phyloP scores from a whole-genome alignment of 2,113 vertebrate species.

The Mohoua ochrocephala region DNA sequence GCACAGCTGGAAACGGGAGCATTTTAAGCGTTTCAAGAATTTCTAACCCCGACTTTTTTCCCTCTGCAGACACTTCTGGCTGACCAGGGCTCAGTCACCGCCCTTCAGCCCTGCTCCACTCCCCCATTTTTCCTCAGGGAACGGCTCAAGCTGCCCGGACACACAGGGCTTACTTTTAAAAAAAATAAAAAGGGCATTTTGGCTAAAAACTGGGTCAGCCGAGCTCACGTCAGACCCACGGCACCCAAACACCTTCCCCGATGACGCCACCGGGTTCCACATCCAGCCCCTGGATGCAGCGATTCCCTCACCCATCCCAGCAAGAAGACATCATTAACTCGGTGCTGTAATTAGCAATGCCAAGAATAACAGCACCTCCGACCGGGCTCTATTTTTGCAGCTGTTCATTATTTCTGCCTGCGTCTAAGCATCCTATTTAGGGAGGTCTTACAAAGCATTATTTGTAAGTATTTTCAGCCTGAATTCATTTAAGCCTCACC shows the following conservation, averaged over 20 bases:
- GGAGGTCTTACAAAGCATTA: neutral
- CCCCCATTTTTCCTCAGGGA: neutral
- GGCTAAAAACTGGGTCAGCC: neutral
- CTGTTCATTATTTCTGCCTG: neutral
- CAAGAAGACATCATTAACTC: neutral
- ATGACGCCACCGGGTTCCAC: neutral
- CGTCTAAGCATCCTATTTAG: neutral
- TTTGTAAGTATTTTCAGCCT: neutral
- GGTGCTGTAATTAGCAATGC: neutral
- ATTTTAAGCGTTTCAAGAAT: neutral
- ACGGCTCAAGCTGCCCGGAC: neutral
- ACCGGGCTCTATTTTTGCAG: neutral
- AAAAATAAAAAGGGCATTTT: neutral
- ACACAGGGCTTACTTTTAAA: neutral
- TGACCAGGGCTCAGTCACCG: neutral
- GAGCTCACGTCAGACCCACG: neutral
- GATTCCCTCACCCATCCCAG: neutral
- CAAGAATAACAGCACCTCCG: neutral
- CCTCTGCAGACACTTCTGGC: neutral
- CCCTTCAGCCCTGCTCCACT: too few relatives aligned
- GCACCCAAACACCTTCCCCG: neutral
- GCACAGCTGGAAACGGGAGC: accelerated
- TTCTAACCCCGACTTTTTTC: accelerated
- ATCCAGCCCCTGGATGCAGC: neutral
- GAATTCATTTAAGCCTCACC: neutral